phyloP scores from a whole-genome alignment of 1,140 invertebrate species.

The Rhagoletis pomonella region DNA sequence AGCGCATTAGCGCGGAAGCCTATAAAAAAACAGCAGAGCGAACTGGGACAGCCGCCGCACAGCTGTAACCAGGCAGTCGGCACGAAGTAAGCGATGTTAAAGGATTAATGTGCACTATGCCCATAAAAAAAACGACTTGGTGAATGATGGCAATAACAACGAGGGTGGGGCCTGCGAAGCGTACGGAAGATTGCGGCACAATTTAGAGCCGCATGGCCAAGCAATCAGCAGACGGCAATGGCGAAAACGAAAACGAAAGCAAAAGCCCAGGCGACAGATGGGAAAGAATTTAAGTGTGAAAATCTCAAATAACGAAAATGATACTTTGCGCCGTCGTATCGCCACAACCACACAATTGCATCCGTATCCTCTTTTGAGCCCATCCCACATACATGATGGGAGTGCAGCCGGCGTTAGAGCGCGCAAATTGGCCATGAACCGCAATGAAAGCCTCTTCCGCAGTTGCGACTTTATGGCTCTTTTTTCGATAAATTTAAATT shows the following conservation, averaged over 20 bases:
- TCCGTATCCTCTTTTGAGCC: neutral
- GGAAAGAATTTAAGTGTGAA: neutral
- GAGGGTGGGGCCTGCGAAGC: neutral
- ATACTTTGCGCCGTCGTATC: neutral
- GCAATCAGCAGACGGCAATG: neutral
- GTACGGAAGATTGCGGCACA: neutral
- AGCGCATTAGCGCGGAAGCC: too few species aligned
- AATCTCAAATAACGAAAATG: neutral
- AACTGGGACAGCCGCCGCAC: neutral
- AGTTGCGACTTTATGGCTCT: neutral
- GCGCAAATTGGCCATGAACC: constrained; percentile 39
- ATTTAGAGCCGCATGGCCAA: neutral
- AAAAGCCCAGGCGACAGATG: neutral
- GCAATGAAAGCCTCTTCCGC: neutral
- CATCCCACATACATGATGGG: neutral
- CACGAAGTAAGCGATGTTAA: neutral
- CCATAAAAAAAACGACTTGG: neutral
- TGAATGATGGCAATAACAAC: neutral
- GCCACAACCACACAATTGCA: neutral
- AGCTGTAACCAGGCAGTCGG: neutral
- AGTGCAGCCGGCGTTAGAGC: neutral
- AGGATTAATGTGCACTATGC: neutral
- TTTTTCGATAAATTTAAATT: neutral
- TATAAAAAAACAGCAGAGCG: neutral
- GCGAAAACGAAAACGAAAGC: neutral